A percentile compares a stretch with the other conserved stretches of the same genome.
Conservation (phyloP, 2,797 vertebrate species). For the Gymnopithys bicolor region DNA sequence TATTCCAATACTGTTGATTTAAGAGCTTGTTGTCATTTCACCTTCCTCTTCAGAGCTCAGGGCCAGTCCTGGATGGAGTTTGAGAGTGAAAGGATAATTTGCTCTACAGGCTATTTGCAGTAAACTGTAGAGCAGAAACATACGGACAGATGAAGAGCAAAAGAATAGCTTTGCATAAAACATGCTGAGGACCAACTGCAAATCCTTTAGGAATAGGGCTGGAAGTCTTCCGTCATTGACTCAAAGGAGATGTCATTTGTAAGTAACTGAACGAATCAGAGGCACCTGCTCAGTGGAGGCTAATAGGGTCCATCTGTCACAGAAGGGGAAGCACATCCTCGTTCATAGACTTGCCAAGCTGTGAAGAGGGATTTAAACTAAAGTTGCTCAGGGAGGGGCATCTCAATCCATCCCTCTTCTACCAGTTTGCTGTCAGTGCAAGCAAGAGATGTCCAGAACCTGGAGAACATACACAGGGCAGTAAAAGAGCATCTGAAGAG, state of each 20-base stretch:
- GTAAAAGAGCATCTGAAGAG: no score
- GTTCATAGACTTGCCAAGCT: neutral
- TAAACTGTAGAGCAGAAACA: neutral
- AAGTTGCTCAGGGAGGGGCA: neutral
- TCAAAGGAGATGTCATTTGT: neutral
- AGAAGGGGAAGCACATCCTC: neutral
- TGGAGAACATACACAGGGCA: no score
- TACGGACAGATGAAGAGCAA: neutral
- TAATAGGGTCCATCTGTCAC: neutral
- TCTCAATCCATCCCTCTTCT: no score
- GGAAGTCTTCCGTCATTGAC: neutral
- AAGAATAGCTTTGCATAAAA: neutral
- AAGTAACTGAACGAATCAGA: neutral
- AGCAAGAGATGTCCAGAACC: no score
- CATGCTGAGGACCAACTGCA: accelerated
- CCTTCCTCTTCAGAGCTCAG: neutral
- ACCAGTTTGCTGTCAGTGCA: no score
- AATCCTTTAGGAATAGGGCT: neutral
- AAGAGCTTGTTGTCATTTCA: neutral
- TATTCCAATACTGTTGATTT: neutral
- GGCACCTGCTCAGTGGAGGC: neutral
- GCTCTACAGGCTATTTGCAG: neutral
- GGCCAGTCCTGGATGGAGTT: neutral
- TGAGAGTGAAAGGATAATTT: neutral
- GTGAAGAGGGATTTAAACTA: neutral